Percentiles rank a stretch among this genome's conserved stretches.
Conservation (phyloP, 2,888 invertebrate species). For the Brachylomia viminalis region DNA sequence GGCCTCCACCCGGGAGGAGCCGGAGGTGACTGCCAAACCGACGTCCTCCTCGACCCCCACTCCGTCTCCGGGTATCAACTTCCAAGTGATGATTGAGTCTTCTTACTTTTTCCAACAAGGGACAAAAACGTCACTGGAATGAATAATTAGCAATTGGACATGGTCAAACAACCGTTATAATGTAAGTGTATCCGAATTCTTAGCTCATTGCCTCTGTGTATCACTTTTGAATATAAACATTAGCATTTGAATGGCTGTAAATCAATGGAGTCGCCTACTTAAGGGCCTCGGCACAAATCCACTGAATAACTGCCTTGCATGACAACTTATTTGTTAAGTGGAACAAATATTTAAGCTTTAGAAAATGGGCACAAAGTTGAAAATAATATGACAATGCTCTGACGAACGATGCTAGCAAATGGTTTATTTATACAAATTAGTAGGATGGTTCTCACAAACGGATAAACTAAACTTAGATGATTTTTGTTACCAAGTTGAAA, state of each 20-base stretch:
- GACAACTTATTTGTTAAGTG: constrained; percentile 60
- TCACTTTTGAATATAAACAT: constrained; percentile 67
- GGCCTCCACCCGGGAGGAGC: too few relatives aligned
- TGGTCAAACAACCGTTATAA: constrained; percentile 73
- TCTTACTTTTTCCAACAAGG: constrained; percentile 62
- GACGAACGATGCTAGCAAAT: constrained; percentile 31
- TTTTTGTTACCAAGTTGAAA: constrained; percentile 8
- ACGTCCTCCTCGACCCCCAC: too few relatives aligned
- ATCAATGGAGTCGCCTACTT: constrained; percentile 58
- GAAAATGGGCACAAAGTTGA: constrained; percentile 38
- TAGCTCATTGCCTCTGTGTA: constrained; percentile 63
- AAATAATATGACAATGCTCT: constrained; percentile 51
- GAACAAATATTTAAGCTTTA: constrained; percentile 60
- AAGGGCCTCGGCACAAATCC: constrained; percentile 61
- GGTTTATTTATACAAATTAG: constrained; percentile 42
- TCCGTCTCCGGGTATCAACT: constrained; percentile 18
- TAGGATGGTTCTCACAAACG: constrained; percentile 25
- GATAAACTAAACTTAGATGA: neutral
- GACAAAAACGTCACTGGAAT: constrained; percentile 73
- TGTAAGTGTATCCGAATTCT: constrained; percentile 71
- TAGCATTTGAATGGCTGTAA: constrained; percentile 67
- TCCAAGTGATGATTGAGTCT: constrained; percentile 17
- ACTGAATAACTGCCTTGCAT: constrained; percentile 51
- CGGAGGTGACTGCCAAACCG: too few relatives aligned
- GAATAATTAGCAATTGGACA: constrained; percentile 69